Evolutionary conservation across 2,888 invertebrate genomes (phyloP).

Genomic region (Ophioninae sp.): DNA sequence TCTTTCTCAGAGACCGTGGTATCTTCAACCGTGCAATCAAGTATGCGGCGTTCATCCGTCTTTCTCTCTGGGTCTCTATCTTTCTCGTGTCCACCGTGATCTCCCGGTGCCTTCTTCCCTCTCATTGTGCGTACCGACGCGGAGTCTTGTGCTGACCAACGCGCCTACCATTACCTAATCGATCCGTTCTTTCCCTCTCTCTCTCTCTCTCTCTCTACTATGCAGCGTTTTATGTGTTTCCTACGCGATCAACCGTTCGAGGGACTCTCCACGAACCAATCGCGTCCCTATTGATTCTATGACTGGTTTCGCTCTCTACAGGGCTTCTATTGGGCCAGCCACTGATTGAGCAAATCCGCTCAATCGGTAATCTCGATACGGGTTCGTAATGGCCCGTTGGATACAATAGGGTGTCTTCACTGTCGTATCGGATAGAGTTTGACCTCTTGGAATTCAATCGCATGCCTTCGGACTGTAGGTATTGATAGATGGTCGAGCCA

Average conservation of each 20-base stretch:
- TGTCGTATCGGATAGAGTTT: not conserved
- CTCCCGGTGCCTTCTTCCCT: slow-evolving; percentile 50
- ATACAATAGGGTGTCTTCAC: not conserved
- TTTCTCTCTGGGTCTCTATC: slow-evolving; percentile 22
- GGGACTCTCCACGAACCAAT: not conserved
- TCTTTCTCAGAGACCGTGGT: slow-evolving; percentile 44
- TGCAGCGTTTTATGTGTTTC: slow-evolving; percentile 13
- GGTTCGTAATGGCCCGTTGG: slow-evolving; percentile 3
- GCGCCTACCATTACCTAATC: slow-evolving; percentile 58
- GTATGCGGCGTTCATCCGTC: slow-evolving; percentile 35
- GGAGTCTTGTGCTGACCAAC: slow-evolving; percentile 32
- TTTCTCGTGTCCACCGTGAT: not conserved
- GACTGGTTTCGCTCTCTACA: slow-evolving; percentile 32
- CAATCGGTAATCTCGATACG: slow-evolving; percentile 24
- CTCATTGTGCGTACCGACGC: slow-evolving; percentile 60
- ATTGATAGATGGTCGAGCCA: no score
- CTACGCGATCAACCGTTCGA: slow-evolving; percentile 21
- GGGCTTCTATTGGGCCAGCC: slow-evolving; percentile 16
- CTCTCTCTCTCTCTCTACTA: slow-evolving; percentile 30
- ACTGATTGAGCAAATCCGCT: slow-evolving; percentile 24
- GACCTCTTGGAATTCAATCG: no score
- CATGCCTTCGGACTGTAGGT: no score
- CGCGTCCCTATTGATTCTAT: slow-evolving; percentile 11
- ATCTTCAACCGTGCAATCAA: slow-evolving; percentile 57
- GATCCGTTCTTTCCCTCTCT: slow-evolving; percentile 46